A percentile compares a stretch with the other conserved stretches of the same genome.
phyloP scores from a whole-genome alignment of 2,113 vertebrate genomes.

The Laterallus jamaicensis region DNA sequence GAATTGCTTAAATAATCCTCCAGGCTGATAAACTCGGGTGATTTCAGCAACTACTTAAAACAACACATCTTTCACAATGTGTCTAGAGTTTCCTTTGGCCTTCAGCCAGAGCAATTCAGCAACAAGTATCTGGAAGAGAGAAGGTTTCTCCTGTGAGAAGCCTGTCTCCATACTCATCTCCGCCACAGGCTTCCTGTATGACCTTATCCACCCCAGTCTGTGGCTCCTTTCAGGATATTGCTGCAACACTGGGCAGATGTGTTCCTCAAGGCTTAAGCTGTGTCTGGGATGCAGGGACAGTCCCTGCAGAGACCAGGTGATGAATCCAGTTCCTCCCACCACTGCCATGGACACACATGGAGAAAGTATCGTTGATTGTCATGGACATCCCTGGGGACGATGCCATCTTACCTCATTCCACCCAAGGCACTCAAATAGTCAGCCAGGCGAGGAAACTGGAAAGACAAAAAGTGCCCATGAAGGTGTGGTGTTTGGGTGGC shows the following conservation, averaged over 20 bases:
- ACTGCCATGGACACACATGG: background rate
- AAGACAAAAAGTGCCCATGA: background rate
- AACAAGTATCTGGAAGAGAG: background rate
- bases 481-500: background rate
- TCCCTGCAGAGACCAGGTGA: background rate
- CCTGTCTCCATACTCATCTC: background rate
- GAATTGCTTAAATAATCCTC: background rate
- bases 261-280: background rate
- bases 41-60: background rate
- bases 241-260: background rate
- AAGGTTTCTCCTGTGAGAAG: background rate
- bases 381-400: background rate
- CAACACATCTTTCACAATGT: background rate
- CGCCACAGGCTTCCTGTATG: background rate
- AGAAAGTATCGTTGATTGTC: background rate
- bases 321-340: background rate
- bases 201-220: background rate
- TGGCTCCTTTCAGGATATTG: background rate
- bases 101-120: background rate
- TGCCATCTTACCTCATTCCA: constrained; percentile 48
- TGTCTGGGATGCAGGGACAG: background rate
- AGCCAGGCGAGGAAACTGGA: constrained; percentile 69
- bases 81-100: background rate
- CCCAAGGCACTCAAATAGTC: constrained; percentile 10
- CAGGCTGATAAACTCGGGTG: background rate